Percentiles rank a stretch among this genome's conserved stretches.
These are phyloP conservation scores for Orgyia antiqua DNA, from an alignment of 2,888 invertebrate species.

Conservation along the genomic window DNA sequence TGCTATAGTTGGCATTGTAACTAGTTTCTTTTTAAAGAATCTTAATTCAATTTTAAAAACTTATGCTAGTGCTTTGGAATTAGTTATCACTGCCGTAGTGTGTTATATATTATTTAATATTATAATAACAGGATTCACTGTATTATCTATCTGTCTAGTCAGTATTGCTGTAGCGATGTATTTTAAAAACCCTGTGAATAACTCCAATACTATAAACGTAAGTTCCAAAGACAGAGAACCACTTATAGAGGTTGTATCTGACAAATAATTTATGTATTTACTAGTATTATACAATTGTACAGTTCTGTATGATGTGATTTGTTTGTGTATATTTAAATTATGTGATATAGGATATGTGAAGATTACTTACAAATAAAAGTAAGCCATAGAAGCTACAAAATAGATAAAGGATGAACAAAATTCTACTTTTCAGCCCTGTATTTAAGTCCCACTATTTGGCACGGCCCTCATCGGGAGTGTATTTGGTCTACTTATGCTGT, in stretches of 20 bases:
- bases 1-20: conserved; percentile 94
- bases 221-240: conserved; percentile 39
- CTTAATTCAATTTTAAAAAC: conserved; percentile 97
- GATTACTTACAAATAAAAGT: no score
- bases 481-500: no score
- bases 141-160: conserved; percentile 89
- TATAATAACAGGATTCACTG: conserved; percentile 88
- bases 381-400: no score
- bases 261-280: not conserved
- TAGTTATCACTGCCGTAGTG: conserved; percentile 92
- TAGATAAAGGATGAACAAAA: no score
- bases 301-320: no score
- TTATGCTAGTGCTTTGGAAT: conserved; percentile 95
- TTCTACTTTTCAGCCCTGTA: no score
- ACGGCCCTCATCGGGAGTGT: no score
- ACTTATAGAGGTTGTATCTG: conserved; percentile 36
- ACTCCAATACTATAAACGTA: conserved; percentile 36
- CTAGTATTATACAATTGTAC: no score
- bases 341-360: no score
- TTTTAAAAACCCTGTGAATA: conserved; percentile 91
- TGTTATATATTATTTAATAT: conserved; percentile 92
- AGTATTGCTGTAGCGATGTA: conserved; percentile 91
- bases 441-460: no score
- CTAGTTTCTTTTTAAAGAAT: conserved; percentile 94
- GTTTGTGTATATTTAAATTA: no score